Base-by-base conservation (phyloP, 2,113 vertebrate species). In the Dolichotis patagonum region DNA sequence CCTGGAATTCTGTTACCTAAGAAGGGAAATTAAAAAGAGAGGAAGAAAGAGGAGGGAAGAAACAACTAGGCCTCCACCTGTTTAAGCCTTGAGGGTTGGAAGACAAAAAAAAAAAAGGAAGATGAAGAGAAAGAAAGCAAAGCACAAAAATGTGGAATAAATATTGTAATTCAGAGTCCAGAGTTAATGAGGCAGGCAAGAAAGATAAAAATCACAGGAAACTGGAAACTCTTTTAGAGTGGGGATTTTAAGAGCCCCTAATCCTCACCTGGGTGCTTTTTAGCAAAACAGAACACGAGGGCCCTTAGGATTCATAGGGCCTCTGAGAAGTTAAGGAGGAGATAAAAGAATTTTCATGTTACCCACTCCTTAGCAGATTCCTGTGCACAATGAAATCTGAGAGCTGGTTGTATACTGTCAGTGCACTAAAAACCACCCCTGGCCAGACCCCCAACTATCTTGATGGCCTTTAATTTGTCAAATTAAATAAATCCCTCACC, bases 11-110 rank as follows among this genome's bases (percentile, higher is more conserved):
- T 81, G 24, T 89, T 93, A 62, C 58, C 52, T 82, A 41, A 87
- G 52, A 85, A 85, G n/a, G 30, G n/a, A 96, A 88, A 85, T 85
- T 91, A 93, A 85, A 71, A 87, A 58, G 38, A 95, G 26, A 77
- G 9, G 60, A 90, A 58, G 9, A 65, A 90, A 58, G 10, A 63
- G 3, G 41, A 52, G 52, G 7, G 13, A 35, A 12, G 2, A 73
- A 63, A 78, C 60, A 73, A 30, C 13, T 62, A 43, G 65, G 32
- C 38, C 2, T 52, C 12, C 26, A 58, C 41, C 7, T 62, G 9
- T 67, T 87, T 93, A 32, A 95, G 90, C 41, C 3, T 14, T 84
- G 28, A 78, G 20, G 17, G 19, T 17, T 69, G 7, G 3, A 5
- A 78, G 22, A 38, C 30, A 2, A 16, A n/a, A 2, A 24, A 24